Evolutionary conservation across 2,113 vertebrate species (phyloP), one percentile per base, ranked within the genome.

Genomic region (Platichthys stellatus): DNA sequence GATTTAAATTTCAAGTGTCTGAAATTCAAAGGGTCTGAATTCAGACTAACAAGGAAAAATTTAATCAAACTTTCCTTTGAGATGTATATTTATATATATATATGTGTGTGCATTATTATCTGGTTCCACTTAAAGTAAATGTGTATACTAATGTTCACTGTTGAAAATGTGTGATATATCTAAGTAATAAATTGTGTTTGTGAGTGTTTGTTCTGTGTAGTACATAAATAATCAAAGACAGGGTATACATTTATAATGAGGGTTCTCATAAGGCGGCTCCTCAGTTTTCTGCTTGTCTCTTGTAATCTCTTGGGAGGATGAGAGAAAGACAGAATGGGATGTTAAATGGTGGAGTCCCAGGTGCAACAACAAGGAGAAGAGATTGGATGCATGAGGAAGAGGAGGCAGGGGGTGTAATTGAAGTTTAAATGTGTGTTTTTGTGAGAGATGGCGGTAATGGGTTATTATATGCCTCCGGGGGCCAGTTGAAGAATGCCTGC

Each of bases 351-450:
- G 81, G 54, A 67, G 74, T 78, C 58, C 53, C 69, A 60, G 54
- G 60, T 78, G 23, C 49, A 78, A 56, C 38, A 43, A 76, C 54
- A 67, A 81, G 72, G 74, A 79, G 65, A 75, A 2, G 43, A 82
- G 78, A 90, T 85, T 80, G 79, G 86, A 89, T 78, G 83, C 76
- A 72, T 73, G 78, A 83, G 76, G 75, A 86, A 84, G 80, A 83
- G 77, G 74, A 92, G 53, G 84, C 82, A 86, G 92, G 90, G 86
- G 92, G 92, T 89, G 89, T 93, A 91, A 94, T 92, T 91, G 88
- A 85, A 84, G 84, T 91, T 93, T 93, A 94, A 93, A 92, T 90
- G 86, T 91, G 90, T 93, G 83, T 92, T 94, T 92, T 90, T 92
- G 90, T 89, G 84, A 82, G 82, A 90, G 87, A 91, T 86, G 83